Evolutionary conservation across 2,888 invertebrate genomes (phyloP).

Genomic region (Molanna angustata): DNA sequence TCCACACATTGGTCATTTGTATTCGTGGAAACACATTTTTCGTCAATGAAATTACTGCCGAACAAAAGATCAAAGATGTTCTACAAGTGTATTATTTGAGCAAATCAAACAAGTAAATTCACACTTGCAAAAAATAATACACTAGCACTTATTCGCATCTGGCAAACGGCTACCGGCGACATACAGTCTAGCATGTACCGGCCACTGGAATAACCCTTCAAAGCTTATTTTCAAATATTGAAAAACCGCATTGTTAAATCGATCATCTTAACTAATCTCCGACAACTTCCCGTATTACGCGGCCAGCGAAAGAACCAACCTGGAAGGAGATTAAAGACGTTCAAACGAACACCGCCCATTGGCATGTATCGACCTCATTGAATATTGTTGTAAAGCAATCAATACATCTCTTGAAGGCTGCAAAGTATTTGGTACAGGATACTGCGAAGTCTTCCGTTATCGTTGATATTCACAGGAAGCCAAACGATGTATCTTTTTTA

Average conservation of each 20-base stretch:
- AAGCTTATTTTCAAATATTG: conserved; percentile 11
- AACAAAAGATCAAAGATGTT: background rate
- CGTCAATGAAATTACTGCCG: background rate
- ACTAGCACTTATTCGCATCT: conserved; percentile 14
- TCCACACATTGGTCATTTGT: too few species aligned
- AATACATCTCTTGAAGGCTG: too few species aligned
- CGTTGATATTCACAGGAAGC: conserved; percentile 17
- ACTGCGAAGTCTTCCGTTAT: too few species aligned
- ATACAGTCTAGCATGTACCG: conserved; percentile 13
- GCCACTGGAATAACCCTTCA: conserved; percentile 14
- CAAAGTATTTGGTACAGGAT: too few species aligned
- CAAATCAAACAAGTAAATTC: conserved; percentile 8
- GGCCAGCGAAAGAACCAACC: background rate
- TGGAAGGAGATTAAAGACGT: conserved; percentile 14
- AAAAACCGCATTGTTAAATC: conserved; percentile 20
- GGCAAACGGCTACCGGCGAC: conserved; percentile 18
- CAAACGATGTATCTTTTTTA: conserved; percentile 11
- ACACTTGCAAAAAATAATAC: background rate
- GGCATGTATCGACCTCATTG: conserved; percentile 8
- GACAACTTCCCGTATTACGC: conserved; percentile 28
- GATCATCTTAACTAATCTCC: conserved; percentile 24
- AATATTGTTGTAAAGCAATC: conserved; percentile 14
- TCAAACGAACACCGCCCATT: conserved; percentile 19
- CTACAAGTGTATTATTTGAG: background rate
- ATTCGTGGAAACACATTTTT: too few species aligned